These are phyloP conservation scores for Drusus annulatus DNA, from an alignment of 1,140 invertebrate genomes.

Conservation along the genomic window DNA sequence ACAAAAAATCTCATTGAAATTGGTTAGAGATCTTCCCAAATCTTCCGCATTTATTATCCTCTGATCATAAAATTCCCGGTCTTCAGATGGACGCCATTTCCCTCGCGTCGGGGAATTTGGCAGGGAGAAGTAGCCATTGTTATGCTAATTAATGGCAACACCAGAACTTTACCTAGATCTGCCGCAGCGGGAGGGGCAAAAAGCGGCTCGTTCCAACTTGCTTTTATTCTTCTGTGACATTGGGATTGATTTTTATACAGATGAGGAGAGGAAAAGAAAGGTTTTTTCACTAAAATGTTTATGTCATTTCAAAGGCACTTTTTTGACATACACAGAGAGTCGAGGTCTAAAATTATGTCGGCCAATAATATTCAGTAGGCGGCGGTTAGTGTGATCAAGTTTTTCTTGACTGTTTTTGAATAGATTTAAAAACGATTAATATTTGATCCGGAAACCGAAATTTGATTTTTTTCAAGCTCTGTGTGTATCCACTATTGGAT, in stretches of 20 bases:
- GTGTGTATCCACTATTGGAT: too few species aligned
- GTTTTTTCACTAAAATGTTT: too few species aligned
- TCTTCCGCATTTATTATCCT: slow-evolving; percentile 1
- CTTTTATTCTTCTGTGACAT: not conserved
- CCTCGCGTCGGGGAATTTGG: slow-evolving; percentile 24
- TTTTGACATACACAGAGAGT: not conserved
- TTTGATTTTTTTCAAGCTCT: too few species aligned
- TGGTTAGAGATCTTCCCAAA: not conserved
- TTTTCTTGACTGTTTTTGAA: too few species aligned
- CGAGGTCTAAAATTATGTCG: too few species aligned
- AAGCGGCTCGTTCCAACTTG: not conserved
- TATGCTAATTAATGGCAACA: slow-evolving; percentile 47
- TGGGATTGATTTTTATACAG: slow-evolving; percentile 16
- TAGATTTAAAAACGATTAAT: too few species aligned
- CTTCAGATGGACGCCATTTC: slow-evolving; percentile 27
- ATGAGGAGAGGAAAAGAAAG: not conserved
- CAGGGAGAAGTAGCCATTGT: slow-evolving; percentile 37
- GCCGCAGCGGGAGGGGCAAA: not conserved
- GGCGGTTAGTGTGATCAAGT: too few species aligned
- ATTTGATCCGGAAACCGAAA: too few species aligned
- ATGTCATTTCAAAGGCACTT: not conserved
- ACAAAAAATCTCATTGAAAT: not conserved
- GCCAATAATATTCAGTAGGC: too few species aligned
- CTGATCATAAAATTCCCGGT: slow-evolving; percentile 34
- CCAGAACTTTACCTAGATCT: slow-evolving; percentile 18